Conservation (phyloP, 2,797 vertebrate species). For the Sphaeramia orbicularis region DNA sequence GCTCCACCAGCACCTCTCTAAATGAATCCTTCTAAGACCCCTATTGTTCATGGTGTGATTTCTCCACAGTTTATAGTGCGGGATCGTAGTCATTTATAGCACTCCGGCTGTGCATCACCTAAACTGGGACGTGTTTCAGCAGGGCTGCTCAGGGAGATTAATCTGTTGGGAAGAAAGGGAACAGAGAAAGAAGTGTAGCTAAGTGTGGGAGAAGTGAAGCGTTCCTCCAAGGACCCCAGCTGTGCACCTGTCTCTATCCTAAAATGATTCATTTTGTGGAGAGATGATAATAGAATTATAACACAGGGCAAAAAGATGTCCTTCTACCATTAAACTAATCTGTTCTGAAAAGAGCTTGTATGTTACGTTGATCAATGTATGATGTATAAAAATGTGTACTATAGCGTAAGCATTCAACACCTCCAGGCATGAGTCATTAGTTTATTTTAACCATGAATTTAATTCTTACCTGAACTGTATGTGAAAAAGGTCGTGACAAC, state of each 20-base stretch:
- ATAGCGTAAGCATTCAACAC: no score
- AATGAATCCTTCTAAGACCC: conserved; percentile 46
- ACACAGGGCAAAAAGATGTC: conserved; percentile 23
- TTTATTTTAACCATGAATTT: no score
- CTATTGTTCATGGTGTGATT: conserved; percentile 34
- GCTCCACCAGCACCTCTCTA: conserved; percentile 15
- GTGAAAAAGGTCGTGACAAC: no score
- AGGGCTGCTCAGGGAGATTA: conserved; percentile 51
- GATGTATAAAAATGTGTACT: no score
- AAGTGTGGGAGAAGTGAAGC: conserved; percentile 29
- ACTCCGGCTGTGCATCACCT: conserved; percentile 43
- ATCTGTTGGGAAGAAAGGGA: conserved; percentile 38
- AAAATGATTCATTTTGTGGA: conserved; percentile 47
- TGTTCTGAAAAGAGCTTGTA: conserved; percentile 20
- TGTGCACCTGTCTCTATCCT: conserved; percentile 50
- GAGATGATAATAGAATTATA: conserved; percentile 46
- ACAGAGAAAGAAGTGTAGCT: conserved; percentile 15
- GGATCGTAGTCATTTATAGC: conserved; percentile 65
- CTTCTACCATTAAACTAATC: conserved; percentile 16
- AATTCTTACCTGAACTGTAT: no score
- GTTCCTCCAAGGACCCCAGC: conserved; percentile 44
- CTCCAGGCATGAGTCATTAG: no score
- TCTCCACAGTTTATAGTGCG: conserved; percentile 35
- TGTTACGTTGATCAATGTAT: no score
- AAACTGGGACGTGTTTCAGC: conserved; percentile 58